phyloP scores from a whole-genome alignment of 37 sponge, comb jelly and placozoan genomes.

The Cliona cf. orientalis region DNA sequence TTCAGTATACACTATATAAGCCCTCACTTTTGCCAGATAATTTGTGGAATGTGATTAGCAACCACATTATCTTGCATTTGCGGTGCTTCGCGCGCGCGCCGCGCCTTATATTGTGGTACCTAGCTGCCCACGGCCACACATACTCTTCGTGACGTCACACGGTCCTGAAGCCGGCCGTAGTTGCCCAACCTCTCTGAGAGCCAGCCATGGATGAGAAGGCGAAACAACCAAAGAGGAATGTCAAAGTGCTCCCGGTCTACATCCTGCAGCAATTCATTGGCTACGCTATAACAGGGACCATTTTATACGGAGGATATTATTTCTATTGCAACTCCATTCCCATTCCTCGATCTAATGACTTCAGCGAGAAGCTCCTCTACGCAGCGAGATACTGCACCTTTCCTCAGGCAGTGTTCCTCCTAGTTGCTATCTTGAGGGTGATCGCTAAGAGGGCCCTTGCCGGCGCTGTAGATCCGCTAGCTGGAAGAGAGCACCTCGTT shows the following conservation, averaged over 20 bases:
- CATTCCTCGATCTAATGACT: conserved; percentile 22
- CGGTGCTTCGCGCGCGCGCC: too few relatives aligned
- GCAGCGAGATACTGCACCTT: conserved; percentile 33
- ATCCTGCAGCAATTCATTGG: not conserved
- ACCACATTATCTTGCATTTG: too few relatives aligned
- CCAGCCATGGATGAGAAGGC: too few relatives aligned
- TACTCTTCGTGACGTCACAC: too few relatives aligned
- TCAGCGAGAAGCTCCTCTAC: conserved; percentile 26
- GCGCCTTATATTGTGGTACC: too few relatives aligned
- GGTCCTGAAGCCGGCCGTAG: too few relatives aligned
- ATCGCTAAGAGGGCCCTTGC: not conserved
- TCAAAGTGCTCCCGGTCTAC: not conserved
- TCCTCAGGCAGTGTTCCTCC: conserved; percentile 14
- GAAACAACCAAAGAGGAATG: too few relatives aligned
- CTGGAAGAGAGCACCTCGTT: conserved; percentile 44
- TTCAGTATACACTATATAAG: too few relatives aligned
- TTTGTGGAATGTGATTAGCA: too few relatives aligned
- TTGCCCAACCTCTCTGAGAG: too few relatives aligned
- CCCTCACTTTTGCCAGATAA: too few relatives aligned
- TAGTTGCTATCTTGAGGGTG: conserved; percentile 11
- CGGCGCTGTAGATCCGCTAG: conserved; percentile 24
- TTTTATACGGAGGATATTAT: conserved; percentile 47
- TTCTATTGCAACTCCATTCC: conserved; percentile 37
- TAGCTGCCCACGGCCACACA: too few relatives aligned
- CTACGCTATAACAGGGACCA: not conserved